These are phyloP conservation scores for Lasius fuliginosus DNA, from an alignment of 2,888 invertebrate genomes.

Conservation along the genomic window DNA sequence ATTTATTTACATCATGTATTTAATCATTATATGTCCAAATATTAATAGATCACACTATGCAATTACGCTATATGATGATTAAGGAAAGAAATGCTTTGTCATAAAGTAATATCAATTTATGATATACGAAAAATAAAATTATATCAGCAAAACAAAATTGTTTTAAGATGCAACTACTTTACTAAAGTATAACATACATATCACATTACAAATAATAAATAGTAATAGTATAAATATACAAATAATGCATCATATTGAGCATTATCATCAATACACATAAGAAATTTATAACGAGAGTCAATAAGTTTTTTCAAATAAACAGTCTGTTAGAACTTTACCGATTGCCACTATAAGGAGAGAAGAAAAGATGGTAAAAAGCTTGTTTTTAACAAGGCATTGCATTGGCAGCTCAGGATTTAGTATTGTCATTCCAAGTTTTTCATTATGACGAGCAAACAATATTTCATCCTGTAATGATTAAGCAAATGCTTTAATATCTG, in stretches of 20 bases:
- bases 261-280: slow-evolving; percentile 40
- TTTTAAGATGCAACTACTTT: slow-evolving; percentile 30
- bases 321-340: slow-evolving; percentile 84
- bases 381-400: slow-evolving; percentile 89
- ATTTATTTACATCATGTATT: not conserved
- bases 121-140: slow-evolving; percentile 10
- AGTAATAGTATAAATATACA: slow-evolving; percentile 51
- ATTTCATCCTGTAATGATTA: slow-evolving; percentile 87
- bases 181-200: slow-evolving; percentile 33
- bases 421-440: slow-evolving; percentile 88
- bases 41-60: not conserved
- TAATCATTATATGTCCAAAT: not conserved
- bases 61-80: not conserved
- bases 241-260: slow-evolving; percentile 38
- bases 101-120: slow-evolving; percentile 19
- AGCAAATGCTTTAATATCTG: slow-evolving; percentile 18
- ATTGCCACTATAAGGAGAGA: slow-evolving; percentile 85
- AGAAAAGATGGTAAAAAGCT: slow-evolving; percentile 87
- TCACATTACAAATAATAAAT: slow-evolving; percentile 36
- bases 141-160: slow-evolving; percentile 24
- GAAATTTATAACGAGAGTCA: slow-evolving; percentile 60
- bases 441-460: slow-evolving; percentile 87
- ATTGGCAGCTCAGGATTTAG: slow-evolving; percentile 89
- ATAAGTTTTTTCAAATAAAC: slow-evolving; percentile 77
- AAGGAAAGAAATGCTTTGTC: slow-evolving; percentile 1